These are phyloP conservation scores for Oryzias melastigma DNA, from an alignment of 2,113 vertebrate species.

Conservation along the genomic window DNA sequence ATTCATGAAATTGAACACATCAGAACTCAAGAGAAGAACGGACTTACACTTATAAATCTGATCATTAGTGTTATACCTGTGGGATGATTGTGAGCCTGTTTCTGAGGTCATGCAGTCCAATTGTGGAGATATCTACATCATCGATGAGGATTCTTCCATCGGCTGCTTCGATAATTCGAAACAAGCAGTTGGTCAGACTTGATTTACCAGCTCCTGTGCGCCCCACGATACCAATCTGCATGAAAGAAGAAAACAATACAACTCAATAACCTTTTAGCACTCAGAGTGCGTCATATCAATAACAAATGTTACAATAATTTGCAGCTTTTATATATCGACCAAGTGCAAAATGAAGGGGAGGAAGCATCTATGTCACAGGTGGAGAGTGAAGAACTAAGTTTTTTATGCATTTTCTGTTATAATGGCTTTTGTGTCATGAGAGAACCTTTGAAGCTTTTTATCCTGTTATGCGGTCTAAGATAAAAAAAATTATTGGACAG, in stretches of 20 bases:
- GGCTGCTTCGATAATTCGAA: conserved; percentile 90
- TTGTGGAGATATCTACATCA: conserved; percentile 81
- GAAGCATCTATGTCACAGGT: too few species aligned
- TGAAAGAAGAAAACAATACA: neutral
- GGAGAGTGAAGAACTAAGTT: too few species aligned
- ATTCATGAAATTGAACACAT: neutral
- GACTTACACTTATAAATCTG: too few species aligned
- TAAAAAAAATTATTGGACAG: too few species aligned
- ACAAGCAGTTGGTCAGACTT: conserved; percentile 93
- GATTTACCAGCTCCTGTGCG: conserved; percentile 97
- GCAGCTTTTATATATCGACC: too few species aligned
- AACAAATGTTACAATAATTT: neutral
- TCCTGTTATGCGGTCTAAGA: too few species aligned
- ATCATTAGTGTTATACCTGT: conserved; percentile 77
- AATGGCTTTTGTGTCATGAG: too few species aligned
- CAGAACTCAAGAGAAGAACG: neutral
- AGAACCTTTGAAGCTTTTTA: too few species aligned
- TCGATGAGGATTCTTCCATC: conserved; percentile 88
- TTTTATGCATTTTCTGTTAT: too few species aligned
- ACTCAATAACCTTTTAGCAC: neutral
- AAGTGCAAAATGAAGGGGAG: too few species aligned
- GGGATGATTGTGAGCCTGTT: conserved; percentile 92
- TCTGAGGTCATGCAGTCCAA: conserved; percentile 92
- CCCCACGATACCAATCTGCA: conserved; percentile 90
- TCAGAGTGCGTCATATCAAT: neutral